Conservation (phyloP, 2,797 vertebrate genomes). For the Neomorphus geoffroyi region DNA sequence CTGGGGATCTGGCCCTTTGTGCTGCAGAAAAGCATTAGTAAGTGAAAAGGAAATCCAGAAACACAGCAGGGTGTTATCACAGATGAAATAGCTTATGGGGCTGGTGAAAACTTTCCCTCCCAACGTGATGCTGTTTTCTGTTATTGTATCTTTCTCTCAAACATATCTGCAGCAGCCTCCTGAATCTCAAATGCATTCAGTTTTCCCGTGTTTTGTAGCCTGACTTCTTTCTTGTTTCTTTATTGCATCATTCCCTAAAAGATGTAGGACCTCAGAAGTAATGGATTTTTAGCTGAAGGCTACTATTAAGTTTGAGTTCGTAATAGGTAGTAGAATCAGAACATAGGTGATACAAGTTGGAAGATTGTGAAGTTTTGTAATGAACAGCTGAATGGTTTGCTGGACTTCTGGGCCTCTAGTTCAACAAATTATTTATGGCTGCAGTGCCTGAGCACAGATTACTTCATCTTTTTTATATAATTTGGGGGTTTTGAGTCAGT, state of each 20-base stretch:
- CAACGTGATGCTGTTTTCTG: neutral
- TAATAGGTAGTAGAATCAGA: neutral
- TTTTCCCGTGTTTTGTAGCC: neutral
- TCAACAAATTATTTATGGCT: neutral
- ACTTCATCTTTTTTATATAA: neutral
- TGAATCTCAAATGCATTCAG: neutral
- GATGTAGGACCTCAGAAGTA: neutral
- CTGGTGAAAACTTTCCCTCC: neutral
- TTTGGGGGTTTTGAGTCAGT: neutral
- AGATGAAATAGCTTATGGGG: neutral
- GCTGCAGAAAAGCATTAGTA: neutral
- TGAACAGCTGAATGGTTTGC: rapidly evolving
- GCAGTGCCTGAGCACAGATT: neutral
- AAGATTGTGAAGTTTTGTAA: neutral
- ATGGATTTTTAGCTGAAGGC: neutral
- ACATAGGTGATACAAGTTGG: neutral
- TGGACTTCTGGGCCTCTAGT: neutral
- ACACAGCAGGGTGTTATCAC: neutral
- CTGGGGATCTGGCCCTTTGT: neutral
- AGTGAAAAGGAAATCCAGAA: neutral
- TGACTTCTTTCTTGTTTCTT: neutral
- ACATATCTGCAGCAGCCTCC: neutral
- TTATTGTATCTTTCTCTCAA: neutral
- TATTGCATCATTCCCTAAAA: neutral
- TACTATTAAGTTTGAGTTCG: neutral